Conservation (phyloP, 2,113 vertebrate genomes). For the Craseonycteris thonglongyai region DNA sequence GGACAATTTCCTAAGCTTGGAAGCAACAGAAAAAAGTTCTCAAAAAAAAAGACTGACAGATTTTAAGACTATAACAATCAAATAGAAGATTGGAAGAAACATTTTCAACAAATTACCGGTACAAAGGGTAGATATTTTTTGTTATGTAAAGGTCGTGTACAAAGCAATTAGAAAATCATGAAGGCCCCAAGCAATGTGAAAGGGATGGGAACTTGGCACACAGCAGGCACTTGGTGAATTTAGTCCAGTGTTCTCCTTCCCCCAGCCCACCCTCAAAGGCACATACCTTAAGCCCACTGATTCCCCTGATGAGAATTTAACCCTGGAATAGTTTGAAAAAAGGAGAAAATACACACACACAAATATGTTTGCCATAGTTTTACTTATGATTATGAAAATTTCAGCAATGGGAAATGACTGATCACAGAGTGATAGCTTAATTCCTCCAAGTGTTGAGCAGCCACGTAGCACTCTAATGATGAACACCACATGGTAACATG, state of each 20-base stretch:
- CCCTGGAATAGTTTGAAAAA: not conserved
- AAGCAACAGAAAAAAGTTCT: not conserved
- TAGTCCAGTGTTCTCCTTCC: not conserved
- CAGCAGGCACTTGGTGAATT: accelerated
- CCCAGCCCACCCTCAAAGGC: not conserved
- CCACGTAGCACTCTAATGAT: not conserved
- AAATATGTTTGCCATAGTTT: not conserved
- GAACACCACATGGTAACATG: accelerated
- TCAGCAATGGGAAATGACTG: not conserved
- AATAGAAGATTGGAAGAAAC: not conserved
- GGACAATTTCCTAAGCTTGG: not conserved
- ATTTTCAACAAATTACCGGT: not conserved
- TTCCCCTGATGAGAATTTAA: not conserved
- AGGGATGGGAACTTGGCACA: not conserved
- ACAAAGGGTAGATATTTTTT: not conserved
- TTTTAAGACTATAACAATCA: not conserved
- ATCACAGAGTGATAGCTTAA: too few relatives aligned
- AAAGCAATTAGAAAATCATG: not conserved
- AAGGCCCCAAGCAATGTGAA: not conserved
- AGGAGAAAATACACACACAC: not conserved
- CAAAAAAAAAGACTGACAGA: not conserved
- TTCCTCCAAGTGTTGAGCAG: not conserved
- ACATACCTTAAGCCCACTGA: not conserved
- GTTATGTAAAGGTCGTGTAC: not conserved
- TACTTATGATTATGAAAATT: not conserved